Conservation (phyloP, 2,113 vertebrate species). For the Serilophus lunatus region DNA sequence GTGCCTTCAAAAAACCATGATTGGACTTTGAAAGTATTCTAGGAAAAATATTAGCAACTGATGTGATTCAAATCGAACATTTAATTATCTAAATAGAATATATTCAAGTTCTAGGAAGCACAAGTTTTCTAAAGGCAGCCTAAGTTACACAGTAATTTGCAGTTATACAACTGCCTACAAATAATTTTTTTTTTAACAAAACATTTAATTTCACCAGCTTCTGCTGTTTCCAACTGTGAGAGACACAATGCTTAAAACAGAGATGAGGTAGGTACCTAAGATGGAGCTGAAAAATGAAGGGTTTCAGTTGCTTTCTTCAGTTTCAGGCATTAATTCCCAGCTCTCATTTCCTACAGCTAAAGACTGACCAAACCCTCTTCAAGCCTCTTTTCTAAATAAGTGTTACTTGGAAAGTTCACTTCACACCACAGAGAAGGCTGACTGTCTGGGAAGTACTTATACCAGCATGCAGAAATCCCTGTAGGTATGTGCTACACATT, state of each 20-base stretch:
- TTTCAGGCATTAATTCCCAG: background rate
- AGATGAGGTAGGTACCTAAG: background rate
- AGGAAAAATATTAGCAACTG: background rate
- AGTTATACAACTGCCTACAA: too few relatives aligned
- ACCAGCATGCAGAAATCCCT: background rate
- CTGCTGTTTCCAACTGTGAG: background rate
- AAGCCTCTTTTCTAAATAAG: background rate
- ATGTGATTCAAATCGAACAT: background rate
- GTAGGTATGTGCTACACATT: background rate
- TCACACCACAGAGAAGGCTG: background rate
- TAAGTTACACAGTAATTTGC: background rate
- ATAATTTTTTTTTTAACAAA: background rate
- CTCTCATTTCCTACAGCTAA: background rate
- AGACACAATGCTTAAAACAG: background rate
- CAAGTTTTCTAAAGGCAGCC: background rate
- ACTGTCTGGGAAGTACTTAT: background rate
- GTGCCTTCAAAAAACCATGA: background rate
- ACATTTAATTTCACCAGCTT: background rate
- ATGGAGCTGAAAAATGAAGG: background rate
- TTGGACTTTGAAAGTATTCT: background rate
- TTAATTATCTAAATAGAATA: background rate
- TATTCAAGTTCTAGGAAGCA: background rate
- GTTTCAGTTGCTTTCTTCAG: background rate
- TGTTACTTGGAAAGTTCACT: background rate
- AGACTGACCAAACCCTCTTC: background rate